A percentile compares a stretch with the other conserved stretches of the same genome.
These are phyloP conservation scores for Trichechus manatus DNA, from an alignment of 2,113 vertebrate genomes.

Conservation along the genomic window DNA sequence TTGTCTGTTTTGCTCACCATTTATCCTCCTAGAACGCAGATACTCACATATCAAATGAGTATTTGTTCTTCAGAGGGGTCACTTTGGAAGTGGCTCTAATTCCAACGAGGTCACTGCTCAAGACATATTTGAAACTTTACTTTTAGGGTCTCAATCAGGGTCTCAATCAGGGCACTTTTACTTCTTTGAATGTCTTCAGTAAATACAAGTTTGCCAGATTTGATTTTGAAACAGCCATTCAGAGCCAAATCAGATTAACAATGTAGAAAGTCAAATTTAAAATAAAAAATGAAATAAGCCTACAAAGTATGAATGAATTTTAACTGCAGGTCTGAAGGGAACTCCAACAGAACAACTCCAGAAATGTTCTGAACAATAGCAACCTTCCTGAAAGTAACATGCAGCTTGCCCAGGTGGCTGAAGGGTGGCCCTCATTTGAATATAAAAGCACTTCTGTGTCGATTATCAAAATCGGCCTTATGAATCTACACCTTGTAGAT, in stretches of 20 bases:
- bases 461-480: neutral
- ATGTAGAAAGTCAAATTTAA: neutral
- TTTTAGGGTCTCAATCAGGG: neutral
- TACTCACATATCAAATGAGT: neutral
- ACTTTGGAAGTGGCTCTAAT: neutral
- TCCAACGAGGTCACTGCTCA: neutral
- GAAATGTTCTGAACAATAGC: neutral
- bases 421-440: neutral
- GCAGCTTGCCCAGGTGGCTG: neutral
- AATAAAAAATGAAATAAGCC: slow-evolving; percentile 1
- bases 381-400: neutral
- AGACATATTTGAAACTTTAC: neutral
- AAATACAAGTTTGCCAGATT: neutral
- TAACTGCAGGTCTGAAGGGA: slow-evolving; percentile 1
- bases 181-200: neutral
- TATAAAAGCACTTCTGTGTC: neutral
- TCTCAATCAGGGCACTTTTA: neutral
- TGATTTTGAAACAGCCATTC: slow-evolving; percentile 5
- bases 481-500: neutral
- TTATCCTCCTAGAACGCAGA: neutral
- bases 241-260: neutral
- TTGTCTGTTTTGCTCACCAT: neutral
- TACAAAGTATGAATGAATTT: neutral
- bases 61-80: neutral
- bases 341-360: neutral